phyloP scores from a whole-genome alignment of 1,140 invertebrate species.

The Ericerus pela region DNA sequence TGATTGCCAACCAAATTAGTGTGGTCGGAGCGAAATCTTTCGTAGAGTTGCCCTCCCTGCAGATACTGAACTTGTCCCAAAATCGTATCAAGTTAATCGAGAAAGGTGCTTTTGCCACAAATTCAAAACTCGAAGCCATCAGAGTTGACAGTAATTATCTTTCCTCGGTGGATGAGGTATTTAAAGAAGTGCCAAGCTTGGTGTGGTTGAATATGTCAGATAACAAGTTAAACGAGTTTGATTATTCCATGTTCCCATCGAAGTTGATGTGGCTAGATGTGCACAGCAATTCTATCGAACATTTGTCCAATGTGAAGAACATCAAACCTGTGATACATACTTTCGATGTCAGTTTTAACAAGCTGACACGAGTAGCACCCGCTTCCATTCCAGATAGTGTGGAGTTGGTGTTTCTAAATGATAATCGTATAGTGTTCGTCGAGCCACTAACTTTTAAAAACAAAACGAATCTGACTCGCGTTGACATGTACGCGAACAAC shows the following conservation, averaged over 20 bases:
- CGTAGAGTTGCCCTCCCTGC: slow-evolving; percentile 59
- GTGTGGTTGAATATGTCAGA: slow-evolving; percentile 83
- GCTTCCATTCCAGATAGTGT: slow-evolving; percentile 57
- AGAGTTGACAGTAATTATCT: slow-evolving; percentile 71
- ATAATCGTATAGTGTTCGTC: slow-evolving; percentile 62
- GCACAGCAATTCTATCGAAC: slow-evolving; percentile 70
- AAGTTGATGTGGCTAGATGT: slow-evolving; percentile 78
- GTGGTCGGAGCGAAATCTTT: slow-evolving; percentile 70
- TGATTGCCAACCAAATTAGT: slow-evolving; percentile 76
- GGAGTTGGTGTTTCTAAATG: slow-evolving; percentile 62
- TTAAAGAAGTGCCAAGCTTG: slow-evolving; percentile 63
- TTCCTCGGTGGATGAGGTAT: slow-evolving; percentile 67
- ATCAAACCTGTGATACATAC: slow-evolving; percentile 52
- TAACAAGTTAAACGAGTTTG: slow-evolving; percentile 78
- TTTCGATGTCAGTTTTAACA: slow-evolving; percentile 69
- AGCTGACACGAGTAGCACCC: slow-evolving; percentile 51
- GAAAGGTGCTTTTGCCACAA: slow-evolving; percentile 62
- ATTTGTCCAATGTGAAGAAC: slow-evolving; percentile 57
- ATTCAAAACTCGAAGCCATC: slow-evolving; percentile 66
- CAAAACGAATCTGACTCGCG: slow-evolving; percentile 64
- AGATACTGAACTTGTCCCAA: slow-evolving; percentile 74
- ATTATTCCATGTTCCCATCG: slow-evolving; percentile 67
- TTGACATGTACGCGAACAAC: slow-evolving; percentile 73
- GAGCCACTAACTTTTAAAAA: slow-evolving; percentile 68
- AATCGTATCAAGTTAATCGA: slow-evolving; percentile 69